Conservation (phyloP, 1,140 invertebrate genomes). For the Drosophila paulistorum region DNA sequence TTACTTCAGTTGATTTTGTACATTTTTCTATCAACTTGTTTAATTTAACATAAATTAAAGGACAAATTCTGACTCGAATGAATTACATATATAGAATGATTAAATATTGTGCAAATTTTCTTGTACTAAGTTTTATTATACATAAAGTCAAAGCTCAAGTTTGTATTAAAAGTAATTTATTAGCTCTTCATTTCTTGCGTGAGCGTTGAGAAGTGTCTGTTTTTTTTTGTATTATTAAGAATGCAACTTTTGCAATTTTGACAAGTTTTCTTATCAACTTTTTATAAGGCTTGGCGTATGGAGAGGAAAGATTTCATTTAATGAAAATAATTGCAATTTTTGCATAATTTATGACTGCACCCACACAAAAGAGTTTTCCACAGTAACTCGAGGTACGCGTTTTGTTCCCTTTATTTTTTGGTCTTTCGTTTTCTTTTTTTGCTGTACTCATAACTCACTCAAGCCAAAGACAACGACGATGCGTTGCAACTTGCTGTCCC, state of each 20-base stretch:
- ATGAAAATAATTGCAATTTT: conserved; percentile 78
- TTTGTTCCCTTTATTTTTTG: conserved; percentile 1
- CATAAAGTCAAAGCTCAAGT: no score
- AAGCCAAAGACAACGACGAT: conserved; percentile 43
- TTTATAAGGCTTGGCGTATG: conserved; percentile 1
- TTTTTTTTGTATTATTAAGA: not conserved
- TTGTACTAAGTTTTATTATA: no score
- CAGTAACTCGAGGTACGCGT: not conserved
- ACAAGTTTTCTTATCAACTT: conserved; percentile 19
- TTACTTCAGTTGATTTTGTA: no score
- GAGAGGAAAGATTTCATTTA: conserved; percentile 34
- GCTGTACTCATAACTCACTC: conserved; percentile 46
- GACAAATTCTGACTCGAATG: no score
- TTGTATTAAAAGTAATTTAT: not conserved
- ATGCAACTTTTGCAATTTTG: conserved; percentile 9
- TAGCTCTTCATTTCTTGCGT: not conserved
- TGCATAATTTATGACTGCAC: conserved; percentile 67
- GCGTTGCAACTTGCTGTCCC: not conserved
- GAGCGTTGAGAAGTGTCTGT: not conserved
- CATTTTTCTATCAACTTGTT: no score
- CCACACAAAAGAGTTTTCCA: conserved; percentile 19
- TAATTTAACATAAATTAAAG: no score
- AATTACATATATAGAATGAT: no score
- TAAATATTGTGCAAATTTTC: no score
- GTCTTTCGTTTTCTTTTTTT: not conserved